These are phyloP conservation scores for Podarcis lilfordi DNA, from an alignment of 2,797 vertebrate species.

Conservation along the genomic window DNA sequence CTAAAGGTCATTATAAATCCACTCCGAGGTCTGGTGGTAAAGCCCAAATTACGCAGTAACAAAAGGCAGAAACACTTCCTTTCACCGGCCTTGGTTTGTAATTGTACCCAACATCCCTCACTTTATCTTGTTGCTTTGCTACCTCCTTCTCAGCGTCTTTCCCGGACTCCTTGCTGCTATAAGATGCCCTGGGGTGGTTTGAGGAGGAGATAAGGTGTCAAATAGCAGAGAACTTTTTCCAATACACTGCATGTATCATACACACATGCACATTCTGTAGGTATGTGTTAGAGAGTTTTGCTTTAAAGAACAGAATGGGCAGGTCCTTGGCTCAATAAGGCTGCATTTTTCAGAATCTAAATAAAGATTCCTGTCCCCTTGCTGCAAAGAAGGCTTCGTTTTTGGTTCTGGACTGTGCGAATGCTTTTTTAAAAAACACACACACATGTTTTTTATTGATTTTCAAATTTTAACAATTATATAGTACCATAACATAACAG, in stretches of 20 bases:
- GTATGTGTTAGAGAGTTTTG: background rate
- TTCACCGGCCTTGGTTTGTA: background rate
- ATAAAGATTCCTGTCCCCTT: background rate
- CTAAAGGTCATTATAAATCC: too few species aligned
- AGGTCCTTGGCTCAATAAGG: background rate
- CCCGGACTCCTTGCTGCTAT: background rate
- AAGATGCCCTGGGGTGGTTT: background rate
- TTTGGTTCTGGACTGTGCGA: too few species aligned
- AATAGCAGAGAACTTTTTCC: background rate
- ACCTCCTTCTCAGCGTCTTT: background rate
- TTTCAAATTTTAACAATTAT: too few species aligned
- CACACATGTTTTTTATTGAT: too few species aligned
- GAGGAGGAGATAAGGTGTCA: background rate
- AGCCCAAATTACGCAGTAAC: background rate
- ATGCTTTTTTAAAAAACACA: too few species aligned
- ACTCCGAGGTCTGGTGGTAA: background rate
- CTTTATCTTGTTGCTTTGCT: background rate
- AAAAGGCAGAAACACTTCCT: fast-evolving
- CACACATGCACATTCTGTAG: background rate
- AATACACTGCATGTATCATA: background rate
- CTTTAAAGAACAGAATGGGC: background rate
- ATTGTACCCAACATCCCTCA: background rate
- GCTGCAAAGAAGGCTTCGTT: too few species aligned
- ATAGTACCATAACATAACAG: too few species aligned
- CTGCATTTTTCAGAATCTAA: background rate